Percentiles rank a stretch among this genome's conserved stretches.
phyloP scores from a whole-genome alignment of 2,113 vertebrate genomes.

The Aleadryas rufinucha region DNA sequence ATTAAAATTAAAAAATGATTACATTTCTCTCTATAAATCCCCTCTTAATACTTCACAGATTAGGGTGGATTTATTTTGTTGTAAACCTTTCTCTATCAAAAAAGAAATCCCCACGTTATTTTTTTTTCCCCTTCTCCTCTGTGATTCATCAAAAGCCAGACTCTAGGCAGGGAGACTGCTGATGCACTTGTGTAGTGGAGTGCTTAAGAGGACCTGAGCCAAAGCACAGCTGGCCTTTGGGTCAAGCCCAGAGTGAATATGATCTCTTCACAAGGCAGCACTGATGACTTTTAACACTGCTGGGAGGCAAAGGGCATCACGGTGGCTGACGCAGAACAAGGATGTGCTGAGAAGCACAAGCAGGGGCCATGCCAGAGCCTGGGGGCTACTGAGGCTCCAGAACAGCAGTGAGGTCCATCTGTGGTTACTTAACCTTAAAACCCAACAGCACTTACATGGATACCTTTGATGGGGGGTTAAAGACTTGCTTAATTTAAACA shows the following conservation, averaged over 20 bases:
- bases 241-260: not conserved
- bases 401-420: not conserved
- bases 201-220: not conserved
- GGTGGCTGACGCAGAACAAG: not conserved
- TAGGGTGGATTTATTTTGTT: conserved; percentile 59
- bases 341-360: not conserved
- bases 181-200: not conserved
- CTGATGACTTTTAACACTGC: not conserved
- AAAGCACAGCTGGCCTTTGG: not conserved
- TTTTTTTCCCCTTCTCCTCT: not conserved
- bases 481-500: conserved; percentile 11
- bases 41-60: conserved; percentile 56
- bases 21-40: conserved; percentile 51
- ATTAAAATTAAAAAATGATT: conserved; percentile 56
- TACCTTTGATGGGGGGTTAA: conserved; percentile 10
- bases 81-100: conserved; percentile 30
- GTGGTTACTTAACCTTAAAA: conserved; percentile 43
- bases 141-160: conserved; percentile 6
- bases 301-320: not conserved
- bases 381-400: not conserved
- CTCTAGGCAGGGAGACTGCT: not conserved
- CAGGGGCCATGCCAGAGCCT: not conserved
- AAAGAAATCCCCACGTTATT: not conserved
- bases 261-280: not conserved
- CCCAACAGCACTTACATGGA: not conserved